phyloP scores from a whole-genome alignment of 2,797 vertebrate species.

The Phalanger gymnotis region DNA sequence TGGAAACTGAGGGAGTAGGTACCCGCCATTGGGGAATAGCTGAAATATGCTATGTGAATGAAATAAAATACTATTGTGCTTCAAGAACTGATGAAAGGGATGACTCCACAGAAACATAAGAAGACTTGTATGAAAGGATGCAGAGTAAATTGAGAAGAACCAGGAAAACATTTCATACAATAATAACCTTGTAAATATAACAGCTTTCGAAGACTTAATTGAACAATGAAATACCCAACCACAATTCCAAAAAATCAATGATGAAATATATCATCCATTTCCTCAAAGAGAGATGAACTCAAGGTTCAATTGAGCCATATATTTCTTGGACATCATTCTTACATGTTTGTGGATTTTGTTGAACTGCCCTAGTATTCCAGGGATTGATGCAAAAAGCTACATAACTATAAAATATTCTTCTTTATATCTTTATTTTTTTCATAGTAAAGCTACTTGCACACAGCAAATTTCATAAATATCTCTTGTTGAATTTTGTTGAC shows the following conservation, averaged over 20 bases:
- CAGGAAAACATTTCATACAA: not conserved
- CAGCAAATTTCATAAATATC: not conserved
- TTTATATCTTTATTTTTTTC: not conserved
- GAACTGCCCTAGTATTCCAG: not conserved
- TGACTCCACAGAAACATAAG: not conserved
- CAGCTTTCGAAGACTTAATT: not conserved
- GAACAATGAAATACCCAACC: not conserved
- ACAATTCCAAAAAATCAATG: not conserved
- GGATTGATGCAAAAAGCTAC: not conserved
- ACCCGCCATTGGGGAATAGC: not conserved
- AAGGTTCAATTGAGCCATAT: not conserved
- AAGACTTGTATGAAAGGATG: not conserved
- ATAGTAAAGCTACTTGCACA: not conserved
- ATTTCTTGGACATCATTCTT: not conserved
- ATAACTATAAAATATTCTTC: not conserved
- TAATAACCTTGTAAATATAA: not conserved
- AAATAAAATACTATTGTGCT: not conserved
- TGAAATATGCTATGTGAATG: not conserved
- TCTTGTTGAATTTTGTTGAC: not conserved
- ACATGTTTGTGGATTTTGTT: not conserved
- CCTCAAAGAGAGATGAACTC: not conserved
- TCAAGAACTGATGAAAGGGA: not conserved
- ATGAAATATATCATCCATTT: not conserved
- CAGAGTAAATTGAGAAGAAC: not conserved
- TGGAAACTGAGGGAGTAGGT: not conserved